Percentiles rank a stretch among this genome's conserved stretches.
Evolutionary conservation across 1,140 invertebrate species (phyloP).

Genomic region (Rhopalosiphum maidis): DNA sequence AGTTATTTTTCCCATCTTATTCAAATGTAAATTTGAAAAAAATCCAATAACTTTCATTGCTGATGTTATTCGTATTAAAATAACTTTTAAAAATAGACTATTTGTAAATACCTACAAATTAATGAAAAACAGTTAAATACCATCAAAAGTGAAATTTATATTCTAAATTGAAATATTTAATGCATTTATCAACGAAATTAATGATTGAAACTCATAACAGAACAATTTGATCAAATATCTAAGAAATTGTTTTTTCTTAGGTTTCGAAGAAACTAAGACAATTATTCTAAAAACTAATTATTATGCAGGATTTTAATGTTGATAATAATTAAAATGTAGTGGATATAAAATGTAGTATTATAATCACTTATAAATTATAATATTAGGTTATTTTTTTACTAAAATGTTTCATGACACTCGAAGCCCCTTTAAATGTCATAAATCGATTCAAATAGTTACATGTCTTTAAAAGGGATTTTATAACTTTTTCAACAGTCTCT

Average conservation of each 20-base stretch:
- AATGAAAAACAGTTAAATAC: background rate
- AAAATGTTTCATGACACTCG: background rate
- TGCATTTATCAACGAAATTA: background rate
- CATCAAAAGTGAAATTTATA: background rate
- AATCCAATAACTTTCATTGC: too few species aligned
- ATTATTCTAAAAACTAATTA: background rate
- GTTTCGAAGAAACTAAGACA: background rate
- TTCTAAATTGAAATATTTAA: background rate
- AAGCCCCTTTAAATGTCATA: too few species aligned
- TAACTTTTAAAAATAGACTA: background rate
- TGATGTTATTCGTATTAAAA: too few species aligned
- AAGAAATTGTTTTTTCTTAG: background rate
- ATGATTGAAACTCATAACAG: background rate
- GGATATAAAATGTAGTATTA: too few species aligned
- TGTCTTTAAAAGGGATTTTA: too few species aligned
- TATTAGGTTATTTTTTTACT: background rate
- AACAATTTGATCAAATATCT: background rate
- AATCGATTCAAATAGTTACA: too few species aligned
- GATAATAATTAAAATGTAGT: background rate
- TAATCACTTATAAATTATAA: too few species aligned
- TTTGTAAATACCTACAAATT: background rate
- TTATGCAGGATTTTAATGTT: background rate
- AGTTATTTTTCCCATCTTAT: background rate
- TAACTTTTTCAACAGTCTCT: too few species aligned
- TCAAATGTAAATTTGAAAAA: background rate